A percentile compares a stretch with the other conserved stretches of the same genome.
Conservation (phyloP, 2,888 invertebrate genomes). For the Pheosia tremula region DNA sequence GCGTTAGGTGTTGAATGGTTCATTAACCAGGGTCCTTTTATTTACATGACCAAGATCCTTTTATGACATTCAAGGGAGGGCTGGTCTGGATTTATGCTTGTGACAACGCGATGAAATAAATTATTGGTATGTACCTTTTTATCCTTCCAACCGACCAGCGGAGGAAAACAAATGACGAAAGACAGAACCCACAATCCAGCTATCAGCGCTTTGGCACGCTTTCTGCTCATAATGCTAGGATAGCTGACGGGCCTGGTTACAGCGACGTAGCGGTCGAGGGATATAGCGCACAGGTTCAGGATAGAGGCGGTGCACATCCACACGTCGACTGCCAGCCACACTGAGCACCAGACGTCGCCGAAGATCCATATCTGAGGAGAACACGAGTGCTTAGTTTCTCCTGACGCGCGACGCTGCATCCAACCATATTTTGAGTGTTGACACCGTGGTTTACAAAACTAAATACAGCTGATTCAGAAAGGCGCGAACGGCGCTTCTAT, state of each 20-base stretch:
- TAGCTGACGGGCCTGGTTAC: constrained; percentile 98
- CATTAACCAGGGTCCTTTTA: too few relatives aligned
- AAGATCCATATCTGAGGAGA: constrained; percentile 95
- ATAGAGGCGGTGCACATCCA: constrained; percentile 99
- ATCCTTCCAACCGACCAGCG: constrained; percentile 96
- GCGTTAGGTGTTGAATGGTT: too few relatives aligned
- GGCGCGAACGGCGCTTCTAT: too few relatives aligned
- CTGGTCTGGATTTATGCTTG: too few relatives aligned
- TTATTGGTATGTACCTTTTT: constrained; percentile 60
- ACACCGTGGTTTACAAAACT: too few relatives aligned
- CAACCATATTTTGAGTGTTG: too few relatives aligned
- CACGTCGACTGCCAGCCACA: constrained; percentile 98
- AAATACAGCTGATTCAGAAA: too few relatives aligned
- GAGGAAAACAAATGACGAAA: constrained; percentile 98
- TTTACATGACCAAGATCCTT: not conserved
- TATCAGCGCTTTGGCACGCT: constrained; percentile 93
- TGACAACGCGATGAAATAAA: too few relatives aligned
- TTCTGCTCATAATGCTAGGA: constrained; percentile 95
- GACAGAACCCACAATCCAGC: constrained; percentile 97
- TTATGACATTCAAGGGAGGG: not conserved
- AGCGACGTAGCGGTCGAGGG: constrained; percentile 97
- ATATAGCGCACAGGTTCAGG: constrained; percentile 97
- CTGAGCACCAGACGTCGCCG: constrained; percentile 97
- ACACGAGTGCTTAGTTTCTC: not conserved
- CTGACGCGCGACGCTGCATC: too few relatives aligned